Conservation (phyloP, 2,888 invertebrate species). For the Baccha elongata region DNA sequence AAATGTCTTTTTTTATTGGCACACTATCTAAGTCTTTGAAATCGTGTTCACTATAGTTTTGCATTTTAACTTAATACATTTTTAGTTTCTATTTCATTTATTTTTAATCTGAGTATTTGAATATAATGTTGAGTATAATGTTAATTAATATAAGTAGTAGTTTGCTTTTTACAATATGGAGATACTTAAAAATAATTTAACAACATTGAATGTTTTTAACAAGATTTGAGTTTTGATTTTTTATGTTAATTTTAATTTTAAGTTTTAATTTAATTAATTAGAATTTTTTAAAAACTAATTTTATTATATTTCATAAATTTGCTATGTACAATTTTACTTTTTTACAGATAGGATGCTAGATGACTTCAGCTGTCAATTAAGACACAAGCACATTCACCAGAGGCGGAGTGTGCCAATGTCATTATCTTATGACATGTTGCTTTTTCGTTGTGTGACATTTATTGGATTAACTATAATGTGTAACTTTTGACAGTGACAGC, state of each 20-base stretch:
- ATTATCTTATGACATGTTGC: constrained; percentile 50
- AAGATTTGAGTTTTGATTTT: constrained; percentile 66
- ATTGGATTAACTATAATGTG: constrained; percentile 55
- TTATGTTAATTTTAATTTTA: too few relatives aligned
- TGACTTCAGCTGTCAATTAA: constrained; percentile 50
- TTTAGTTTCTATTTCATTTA: constrained; percentile 53
- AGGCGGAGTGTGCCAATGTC: constrained; percentile 11
- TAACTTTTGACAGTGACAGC: constrained; percentile 33
- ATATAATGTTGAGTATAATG: constrained; percentile 66
- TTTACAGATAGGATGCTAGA: constrained; percentile 58
- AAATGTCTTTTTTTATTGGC: constrained; percentile 77
- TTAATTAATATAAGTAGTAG: constrained; percentile 61
- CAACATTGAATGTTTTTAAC: constrained; percentile 81
- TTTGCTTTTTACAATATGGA: constrained; percentile 76
- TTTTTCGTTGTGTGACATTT: constrained; percentile 46
- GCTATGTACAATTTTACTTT: constrained; percentile 53
- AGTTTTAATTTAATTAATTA: constrained; percentile 57
- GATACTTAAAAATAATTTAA: constrained; percentile 81
- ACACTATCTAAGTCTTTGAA: constrained; percentile 81
- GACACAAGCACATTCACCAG: constrained; percentile 18
- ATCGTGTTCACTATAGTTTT: constrained; percentile 68
- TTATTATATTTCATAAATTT: constrained; percentile 49
- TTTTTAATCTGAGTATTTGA: constrained; percentile 66
- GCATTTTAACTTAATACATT: constrained; percentile 53
- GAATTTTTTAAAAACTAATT: constrained; percentile 50